phyloP scores from a whole-genome alignment of 1,140 invertebrate genomes.

The Bombus sibiricus region DNA sequence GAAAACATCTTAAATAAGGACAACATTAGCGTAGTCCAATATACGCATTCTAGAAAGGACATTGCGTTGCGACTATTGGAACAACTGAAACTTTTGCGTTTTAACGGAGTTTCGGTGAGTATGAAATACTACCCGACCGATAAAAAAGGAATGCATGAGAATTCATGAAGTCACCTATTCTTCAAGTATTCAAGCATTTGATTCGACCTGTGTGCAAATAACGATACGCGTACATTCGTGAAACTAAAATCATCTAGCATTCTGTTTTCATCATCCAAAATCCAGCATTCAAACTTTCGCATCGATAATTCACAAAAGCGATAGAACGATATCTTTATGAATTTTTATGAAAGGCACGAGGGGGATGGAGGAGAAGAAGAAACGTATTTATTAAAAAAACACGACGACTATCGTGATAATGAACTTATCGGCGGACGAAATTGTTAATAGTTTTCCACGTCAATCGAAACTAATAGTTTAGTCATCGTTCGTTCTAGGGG shows the following conservation, averaged over 20 bases:
- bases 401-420: neutral
- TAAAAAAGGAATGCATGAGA: neutral
- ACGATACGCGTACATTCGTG: too few species aligned
- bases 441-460: too few species aligned
- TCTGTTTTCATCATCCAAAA: too few species aligned
- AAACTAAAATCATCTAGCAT: too few species aligned
- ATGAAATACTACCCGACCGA: neutral
- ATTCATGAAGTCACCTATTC: neutral
- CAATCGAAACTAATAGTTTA: too few species aligned
- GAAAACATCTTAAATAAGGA: conserved; percentile 76
- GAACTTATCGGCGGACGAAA: too few species aligned
- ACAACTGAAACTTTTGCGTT: conserved; percentile 88
- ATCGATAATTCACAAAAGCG: too few species aligned
- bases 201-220: neutral
- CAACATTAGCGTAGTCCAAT: conserved; percentile 84
- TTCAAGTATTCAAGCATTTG: neutral
- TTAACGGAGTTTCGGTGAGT: conserved; percentile 92
- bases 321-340: too few species aligned
- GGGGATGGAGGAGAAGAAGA: too few species aligned
- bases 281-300: too few species aligned
- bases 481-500: conserved; percentile 84
- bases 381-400: too few species aligned
- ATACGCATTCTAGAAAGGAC: conserved; percentile 88
- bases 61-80: conserved; percentile 87
- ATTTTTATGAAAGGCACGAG: too few species aligned